Base-by-base conservation (phyloP, 1,140 invertebrate genomes). In the Trichonephila inaurata region DNA sequence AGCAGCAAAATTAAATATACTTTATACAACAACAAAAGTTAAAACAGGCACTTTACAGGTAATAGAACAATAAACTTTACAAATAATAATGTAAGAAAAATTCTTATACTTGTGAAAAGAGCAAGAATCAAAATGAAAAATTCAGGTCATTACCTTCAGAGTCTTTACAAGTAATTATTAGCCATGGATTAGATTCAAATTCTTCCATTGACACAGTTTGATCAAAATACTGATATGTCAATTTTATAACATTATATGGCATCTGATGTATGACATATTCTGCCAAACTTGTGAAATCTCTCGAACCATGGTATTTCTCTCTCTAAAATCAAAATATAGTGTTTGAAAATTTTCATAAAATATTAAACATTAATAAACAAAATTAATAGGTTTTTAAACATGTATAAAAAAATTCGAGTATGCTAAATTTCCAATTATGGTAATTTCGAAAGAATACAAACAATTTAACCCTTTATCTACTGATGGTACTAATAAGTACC, bases 101-200 rank as follows among this genome's bases (percentile, higher is more conserved):
- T 40, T 40, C 4, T 4, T 40, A 40, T 4, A 40, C 33, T 40
- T 2, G 33, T 40, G 33, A 40, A 40, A 40, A 40, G 33, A 40
- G 4, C 33, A 2, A 40, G 51, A 66, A 66, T n/a, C 12, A 69
- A 69, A 69, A 28, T 69, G 21, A 24, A 12, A 69, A n/a, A 14
- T 12, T 10, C 14, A 24, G 51, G 1, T 8, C 85, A 92, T 95
- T 95, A 95, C 96, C 95, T 95, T 95, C 95, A 77, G 95, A 95
- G 93, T 96, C 96, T 64, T 96, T 95, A 95, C 96, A 96, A 94
- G 96, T 96, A 72, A 95, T 95, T 21, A 96, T 95, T 19, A 96
- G 94, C 96, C 96, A 96, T 16, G 96, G 96, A n/a, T 64, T 21
- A 60, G 40, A 18, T 18, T 33, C 28, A 44, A 44, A 44, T 51